These are phyloP conservation scores for Xiphophorus hellerii DNA, from an alignment of 2,113 vertebrate species.

Conservation along the genomic window DNA sequence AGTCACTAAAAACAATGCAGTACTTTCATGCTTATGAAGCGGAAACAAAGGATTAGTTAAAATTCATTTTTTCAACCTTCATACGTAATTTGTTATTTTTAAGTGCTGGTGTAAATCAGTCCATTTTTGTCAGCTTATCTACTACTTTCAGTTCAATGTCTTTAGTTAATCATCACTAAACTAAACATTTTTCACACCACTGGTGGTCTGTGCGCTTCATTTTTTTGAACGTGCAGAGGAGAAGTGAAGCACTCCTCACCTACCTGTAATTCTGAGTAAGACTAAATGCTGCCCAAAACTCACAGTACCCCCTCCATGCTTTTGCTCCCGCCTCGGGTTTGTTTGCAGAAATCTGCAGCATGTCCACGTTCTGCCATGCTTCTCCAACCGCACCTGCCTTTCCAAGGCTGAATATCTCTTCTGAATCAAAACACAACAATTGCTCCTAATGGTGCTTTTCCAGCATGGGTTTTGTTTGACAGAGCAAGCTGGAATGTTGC, in stretches of 20 bases:
- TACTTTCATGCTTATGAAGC: background rate
- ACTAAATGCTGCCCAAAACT: background rate
- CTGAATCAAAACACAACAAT: constrained; percentile 24
- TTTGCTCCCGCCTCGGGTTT: background rate
- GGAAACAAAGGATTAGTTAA: background rate
- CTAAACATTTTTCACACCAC: background rate
- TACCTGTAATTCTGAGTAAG: constrained; percentile 1
- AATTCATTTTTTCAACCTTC: background rate
- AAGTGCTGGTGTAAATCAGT: no score
- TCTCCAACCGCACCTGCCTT: constrained; percentile 22
- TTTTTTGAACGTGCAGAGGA: background rate
- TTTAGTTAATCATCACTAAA: background rate
- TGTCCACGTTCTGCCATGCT: background rate
- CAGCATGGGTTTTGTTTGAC: background rate
- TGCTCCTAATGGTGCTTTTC: background rate
- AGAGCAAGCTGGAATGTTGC: background rate
- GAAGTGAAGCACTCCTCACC: constrained; percentile 14
- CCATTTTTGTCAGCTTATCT: no score
- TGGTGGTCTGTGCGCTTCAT: constrained; percentile 3
- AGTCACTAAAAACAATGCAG: constrained; percentile 18
- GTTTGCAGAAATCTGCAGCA: background rate
- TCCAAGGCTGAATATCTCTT: constrained; percentile 6
- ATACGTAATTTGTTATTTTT: no score
- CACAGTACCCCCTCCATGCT: background rate
- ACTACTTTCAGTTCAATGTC: no score